These are phyloP conservation scores for Drosophila buzzatii DNA, from an alignment of 2,888 invertebrate genomes.

Conservation along the genomic window DNA sequence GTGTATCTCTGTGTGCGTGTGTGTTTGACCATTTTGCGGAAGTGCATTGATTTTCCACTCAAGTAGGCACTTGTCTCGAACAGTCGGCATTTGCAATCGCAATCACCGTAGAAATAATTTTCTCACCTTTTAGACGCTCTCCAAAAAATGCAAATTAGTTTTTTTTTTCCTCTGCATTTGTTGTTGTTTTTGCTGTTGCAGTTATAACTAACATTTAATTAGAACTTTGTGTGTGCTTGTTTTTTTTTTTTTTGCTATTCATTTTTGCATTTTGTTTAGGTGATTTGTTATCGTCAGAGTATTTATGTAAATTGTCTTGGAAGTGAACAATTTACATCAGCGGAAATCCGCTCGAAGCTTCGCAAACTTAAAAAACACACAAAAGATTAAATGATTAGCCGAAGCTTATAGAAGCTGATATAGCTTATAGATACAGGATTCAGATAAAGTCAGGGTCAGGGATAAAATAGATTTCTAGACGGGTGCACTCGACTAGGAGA, in stretches of 20 bases:
- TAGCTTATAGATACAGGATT: background rate
- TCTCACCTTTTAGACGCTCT: constrained; percentile 69
- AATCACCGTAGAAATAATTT: constrained; percentile 61
- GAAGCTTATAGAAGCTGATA: background rate
- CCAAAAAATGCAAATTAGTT: constrained; percentile 72
- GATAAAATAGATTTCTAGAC: background rate
- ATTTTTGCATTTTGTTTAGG: constrained; percentile 23
- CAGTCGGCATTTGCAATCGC: constrained; percentile 20
- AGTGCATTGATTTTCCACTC: constrained; percentile 77
- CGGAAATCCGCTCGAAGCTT: constrained; percentile 63
- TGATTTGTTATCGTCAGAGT: constrained; percentile 61
- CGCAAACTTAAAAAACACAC: constrained; percentile 2
- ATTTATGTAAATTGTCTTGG: constrained; percentile 68
- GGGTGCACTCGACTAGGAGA: background rate
- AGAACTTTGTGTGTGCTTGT: constrained; percentile 53
- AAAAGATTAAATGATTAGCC: background rate
- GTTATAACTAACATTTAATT: constrained; percentile 66
- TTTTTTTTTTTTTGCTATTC: constrained; percentile 32
- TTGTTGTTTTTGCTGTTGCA: background rate
- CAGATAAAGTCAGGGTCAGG: background rate
- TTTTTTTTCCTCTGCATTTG: constrained; percentile 1
- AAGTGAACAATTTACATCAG: constrained; percentile 54
- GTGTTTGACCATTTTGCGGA: constrained; percentile 65
- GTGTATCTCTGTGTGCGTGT: constrained; percentile 30
- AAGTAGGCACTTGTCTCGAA: constrained; percentile 69